A percentile compares a stretch with the other conserved stretches of the same genome.
phyloP scores from a whole-genome alignment of 2,797 vertebrate genomes.

The Sebastes cheni region DNA sequence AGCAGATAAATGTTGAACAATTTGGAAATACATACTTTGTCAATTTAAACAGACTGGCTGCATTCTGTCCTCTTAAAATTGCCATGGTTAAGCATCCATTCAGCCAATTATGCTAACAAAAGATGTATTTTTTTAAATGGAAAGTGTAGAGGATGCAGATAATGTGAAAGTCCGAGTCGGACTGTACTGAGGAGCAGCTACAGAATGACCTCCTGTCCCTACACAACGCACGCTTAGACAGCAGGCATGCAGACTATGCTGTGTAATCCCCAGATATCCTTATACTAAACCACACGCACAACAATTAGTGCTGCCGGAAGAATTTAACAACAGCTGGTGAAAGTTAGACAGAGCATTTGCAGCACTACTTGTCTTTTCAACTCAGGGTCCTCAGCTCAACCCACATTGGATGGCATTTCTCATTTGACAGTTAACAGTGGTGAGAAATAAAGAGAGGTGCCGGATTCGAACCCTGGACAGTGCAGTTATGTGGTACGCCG shows the following conservation, averaged over 20 bases:
- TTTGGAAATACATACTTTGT: constrained; percentile 78
- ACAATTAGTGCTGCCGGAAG: constrained; percentile 83
- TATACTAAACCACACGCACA: constrained; percentile 81
- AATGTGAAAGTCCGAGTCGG: constrained; percentile 55
- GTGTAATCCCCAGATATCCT: constrained; percentile 81
- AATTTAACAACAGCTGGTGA: constrained; percentile 83
- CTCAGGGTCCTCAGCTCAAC: constrained; percentile 55
- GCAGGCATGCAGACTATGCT: constrained; percentile 80
- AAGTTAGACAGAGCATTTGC: constrained; percentile 72
- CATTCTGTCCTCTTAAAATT: constrained; percentile 62
- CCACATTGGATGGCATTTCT: constrained; percentile 6
- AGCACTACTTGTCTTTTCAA: constrained; percentile 62
- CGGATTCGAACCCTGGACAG: background rate
- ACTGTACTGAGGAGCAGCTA: constrained; percentile 72
- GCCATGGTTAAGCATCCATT: constrained; percentile 62
- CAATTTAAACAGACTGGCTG: constrained; percentile 61
- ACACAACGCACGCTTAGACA: constrained; percentile 74
- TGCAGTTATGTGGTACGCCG: background rate
- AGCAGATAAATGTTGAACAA: constrained; percentile 67
- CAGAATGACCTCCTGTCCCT: constrained; percentile 75
- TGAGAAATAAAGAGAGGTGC: background rate
- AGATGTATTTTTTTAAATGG: constrained; percentile 69
- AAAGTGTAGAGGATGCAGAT: constrained; percentile 61
- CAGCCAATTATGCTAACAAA: constrained; percentile 73
- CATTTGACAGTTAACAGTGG: background rate